These are phyloP conservation scores for Limanda limanda DNA, from an alignment of 2,113 vertebrate species.

Conservation along the genomic window DNA sequence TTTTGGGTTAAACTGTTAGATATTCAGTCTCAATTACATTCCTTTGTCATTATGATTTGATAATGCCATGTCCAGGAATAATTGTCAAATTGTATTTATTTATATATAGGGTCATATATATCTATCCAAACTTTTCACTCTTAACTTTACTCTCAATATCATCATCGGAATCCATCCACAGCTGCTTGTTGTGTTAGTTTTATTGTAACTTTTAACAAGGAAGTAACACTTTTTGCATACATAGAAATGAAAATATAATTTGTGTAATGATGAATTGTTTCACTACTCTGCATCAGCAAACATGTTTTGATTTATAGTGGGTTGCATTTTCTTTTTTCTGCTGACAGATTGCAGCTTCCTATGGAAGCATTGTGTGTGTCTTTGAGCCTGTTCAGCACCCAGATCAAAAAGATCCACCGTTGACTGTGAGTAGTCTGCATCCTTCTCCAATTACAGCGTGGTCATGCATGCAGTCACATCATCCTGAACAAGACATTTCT, in stretches of 20 bases:
- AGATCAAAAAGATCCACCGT: slow-evolving; percentile 82
- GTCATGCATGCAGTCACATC: slow-evolving; percentile 21
- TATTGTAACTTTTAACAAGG: too few species aligned
- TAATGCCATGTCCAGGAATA: too few species aligned
- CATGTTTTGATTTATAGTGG: neutral
- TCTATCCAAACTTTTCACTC: too few species aligned
- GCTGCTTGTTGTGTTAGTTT: too few species aligned
- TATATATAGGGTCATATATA: too few species aligned
- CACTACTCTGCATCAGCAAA: slow-evolving; percentile 3
- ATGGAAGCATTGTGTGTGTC: slow-evolving; percentile 91
- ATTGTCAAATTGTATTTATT: too few species aligned
- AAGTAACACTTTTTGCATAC: too few species aligned
- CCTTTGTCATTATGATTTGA: too few species aligned
- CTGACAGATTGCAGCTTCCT: slow-evolving; percentile 96
- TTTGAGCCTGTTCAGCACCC: slow-evolving; percentile 90
- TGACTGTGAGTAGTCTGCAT: slow-evolving; percentile 83
- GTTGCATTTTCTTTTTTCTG: slow-evolving; percentile 19
- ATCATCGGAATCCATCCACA: too few species aligned
- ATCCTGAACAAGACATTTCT: neutral
- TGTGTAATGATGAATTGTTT: neutral
- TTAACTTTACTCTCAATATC: too few species aligned
- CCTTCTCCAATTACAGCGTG: slow-evolving; percentile 7
- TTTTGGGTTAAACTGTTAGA: too few species aligned
- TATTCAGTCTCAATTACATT: too few species aligned
- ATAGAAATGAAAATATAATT: neutral